Base-by-base conservation (phyloP, 2,113 vertebrate species). In the Cyphomyrus plagiostoma region DNA sequence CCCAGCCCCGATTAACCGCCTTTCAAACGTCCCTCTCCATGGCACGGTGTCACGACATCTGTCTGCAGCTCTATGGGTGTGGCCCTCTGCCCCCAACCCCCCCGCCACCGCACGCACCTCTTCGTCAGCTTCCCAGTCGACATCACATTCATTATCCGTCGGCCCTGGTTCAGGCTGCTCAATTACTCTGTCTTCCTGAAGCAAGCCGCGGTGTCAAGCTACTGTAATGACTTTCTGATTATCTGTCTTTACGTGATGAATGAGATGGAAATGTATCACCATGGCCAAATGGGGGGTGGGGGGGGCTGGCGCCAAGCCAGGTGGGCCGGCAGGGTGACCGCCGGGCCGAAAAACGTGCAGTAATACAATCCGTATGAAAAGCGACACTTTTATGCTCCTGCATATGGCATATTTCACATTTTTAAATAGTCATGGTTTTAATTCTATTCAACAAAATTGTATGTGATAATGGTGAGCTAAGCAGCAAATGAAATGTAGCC, bases 221-320 rank as follows among this genome's bases (percentile, higher is more conserved):
- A 93, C 95, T 93, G 94, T 96, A 96, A 97, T 96, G 94, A 96
- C 96, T 97, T 98, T 96, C 95, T 95, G 94, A 96, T 97, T 95
- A 94, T 97, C 94, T 97, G 93, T 96, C 95, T 97, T 96, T 96
- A 96, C 94, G 94, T 96, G 96, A 97, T 96, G 95, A 96, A 96
- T 97, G 93, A 97, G 97, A 97, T 96, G 93, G 96, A 95, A 95
- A 98, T 98, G 94, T 92, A 91, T 88, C 94, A 91, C 94, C 94
- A 89, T 88, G 91, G 93, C 95, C 92, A 93, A 95, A 92, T 91
- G 92, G 88, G 91, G 89, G 50, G 26, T 11, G 85, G 49, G 85
- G 85, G 85, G 49, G 50, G 26, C 93, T 95, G 92, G 95, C 93
- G 62, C 90, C 26, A 90, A 93, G 92, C 94, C 93, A 93, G 91